Evolutionary conservation across 2,797 vertebrate genomes (phyloP).

Genomic region (Pelobates cultripes): DNA sequence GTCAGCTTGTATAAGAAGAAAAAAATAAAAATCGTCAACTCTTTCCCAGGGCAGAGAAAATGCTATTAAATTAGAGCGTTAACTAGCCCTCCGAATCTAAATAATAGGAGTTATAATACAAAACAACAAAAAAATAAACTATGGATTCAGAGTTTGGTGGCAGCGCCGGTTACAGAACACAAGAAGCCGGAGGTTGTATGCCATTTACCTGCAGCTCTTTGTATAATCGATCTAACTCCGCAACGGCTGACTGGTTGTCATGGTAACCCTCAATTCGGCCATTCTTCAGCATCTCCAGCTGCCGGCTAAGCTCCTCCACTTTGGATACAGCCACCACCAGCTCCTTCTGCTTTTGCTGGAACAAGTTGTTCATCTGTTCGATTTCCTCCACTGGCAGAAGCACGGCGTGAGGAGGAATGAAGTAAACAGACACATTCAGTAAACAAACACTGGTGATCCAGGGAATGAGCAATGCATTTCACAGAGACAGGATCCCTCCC

Average conservation of each 20-base stretch:
- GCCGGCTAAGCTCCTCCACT: constrained; percentile 89
- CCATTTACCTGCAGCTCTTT: constrained; percentile 88
- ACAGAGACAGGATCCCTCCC: background rate
- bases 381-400: constrained; percentile 90
- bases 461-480: background rate
- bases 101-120: no score
- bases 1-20: no score
- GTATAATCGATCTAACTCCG: constrained; percentile 90
- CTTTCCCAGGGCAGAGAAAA: no score
- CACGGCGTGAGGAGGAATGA: constrained; percentile 48
- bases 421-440: constrained; percentile 14
- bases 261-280: constrained; percentile 82
- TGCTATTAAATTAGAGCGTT: no score
- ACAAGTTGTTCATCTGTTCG: constrained; percentile 91
- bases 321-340: constrained; percentile 85
- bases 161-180: no score
- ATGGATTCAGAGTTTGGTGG: no score
- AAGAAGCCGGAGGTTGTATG: no score
- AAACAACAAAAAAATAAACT: no score
- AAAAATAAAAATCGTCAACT: no score
- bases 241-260: constrained; percentile 79
- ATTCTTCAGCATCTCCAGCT: constrained; percentile 88
- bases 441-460: background rate
- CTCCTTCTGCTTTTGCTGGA: constrained; percentile 95
- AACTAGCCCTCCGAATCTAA: no score